Conservation (phyloP, 2,888 invertebrate species). For the Coelopa pilipes region DNA sequence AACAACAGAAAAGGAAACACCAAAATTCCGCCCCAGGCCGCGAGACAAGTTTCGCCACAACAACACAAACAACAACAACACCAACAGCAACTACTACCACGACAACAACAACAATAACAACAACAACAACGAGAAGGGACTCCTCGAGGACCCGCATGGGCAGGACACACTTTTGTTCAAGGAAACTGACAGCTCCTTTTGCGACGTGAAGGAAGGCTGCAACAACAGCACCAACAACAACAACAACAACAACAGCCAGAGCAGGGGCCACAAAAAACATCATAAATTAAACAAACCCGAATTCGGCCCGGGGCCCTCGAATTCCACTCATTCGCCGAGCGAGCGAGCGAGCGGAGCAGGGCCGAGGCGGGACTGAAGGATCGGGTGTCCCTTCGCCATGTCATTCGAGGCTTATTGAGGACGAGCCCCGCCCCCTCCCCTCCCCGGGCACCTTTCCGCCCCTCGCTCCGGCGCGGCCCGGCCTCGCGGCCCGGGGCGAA, state of each 20-base stretch:
- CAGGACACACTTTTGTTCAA: conserved; percentile 43
- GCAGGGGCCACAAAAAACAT: conserved; percentile 31
- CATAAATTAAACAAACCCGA: conserved; percentile 45
- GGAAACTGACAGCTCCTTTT: conserved; percentile 60
- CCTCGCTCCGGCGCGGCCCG: too few relatives aligned
- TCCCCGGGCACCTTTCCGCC: background rate
- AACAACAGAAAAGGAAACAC: too few relatives aligned
- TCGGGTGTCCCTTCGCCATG: conserved; percentile 30
- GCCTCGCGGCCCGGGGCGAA: conserved; percentile 20
- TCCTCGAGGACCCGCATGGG: conserved; percentile 53
- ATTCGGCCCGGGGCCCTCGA: conserved; percentile 35
- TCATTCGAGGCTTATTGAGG: conserved; percentile 19
- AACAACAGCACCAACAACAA: conserved; percentile 42
- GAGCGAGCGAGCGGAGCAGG: too few relatives aligned
- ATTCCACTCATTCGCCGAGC: conserved; percentile 21
- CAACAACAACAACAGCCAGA: conserved; percentile 50
- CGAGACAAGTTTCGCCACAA: conserved; percentile 24
- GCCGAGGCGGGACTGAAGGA: too few relatives aligned
- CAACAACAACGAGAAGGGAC: conserved; percentile 51
- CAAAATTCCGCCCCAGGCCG: conserved; percentile 16
- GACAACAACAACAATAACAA: conserved; percentile 6
- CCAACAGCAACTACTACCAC: too few relatives aligned
- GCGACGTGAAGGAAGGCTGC: conserved; percentile 31
- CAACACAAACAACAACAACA: conserved; percentile 5
- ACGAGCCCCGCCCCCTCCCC: background rate